These are phyloP conservation scores for Bedellia somnulentella DNA, from an alignment of 2,888 invertebrate genomes.

Conservation along the genomic window DNA sequence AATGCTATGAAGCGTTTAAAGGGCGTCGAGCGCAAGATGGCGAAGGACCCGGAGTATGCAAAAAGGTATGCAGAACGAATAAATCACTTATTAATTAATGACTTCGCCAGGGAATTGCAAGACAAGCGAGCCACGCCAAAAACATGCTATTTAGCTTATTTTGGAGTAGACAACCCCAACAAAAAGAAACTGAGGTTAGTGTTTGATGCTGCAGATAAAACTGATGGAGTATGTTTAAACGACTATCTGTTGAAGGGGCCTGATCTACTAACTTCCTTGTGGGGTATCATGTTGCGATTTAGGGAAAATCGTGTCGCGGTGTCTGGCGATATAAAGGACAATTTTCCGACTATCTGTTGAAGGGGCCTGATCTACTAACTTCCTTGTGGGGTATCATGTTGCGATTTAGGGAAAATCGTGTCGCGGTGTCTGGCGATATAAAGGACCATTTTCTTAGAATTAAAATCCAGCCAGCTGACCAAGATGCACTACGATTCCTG, in stretches of 20 bases:
- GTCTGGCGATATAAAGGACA: conserved; percentile 18
- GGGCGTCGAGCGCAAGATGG: conserved; percentile 12
- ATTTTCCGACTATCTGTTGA: not conserved
- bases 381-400: conserved; percentile 2
- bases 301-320: conserved; percentile 19
- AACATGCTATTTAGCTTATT: conserved; percentile 15
- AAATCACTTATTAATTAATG: conserved; percentile 12
- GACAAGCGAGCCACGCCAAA: not conserved
- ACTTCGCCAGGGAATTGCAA: conserved; percentile 9
- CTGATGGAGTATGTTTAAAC: conserved; percentile 10
- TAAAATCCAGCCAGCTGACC: conserved; percentile 14
- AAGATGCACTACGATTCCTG: conserved; percentile 17
- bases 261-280: conserved; percentile 14
- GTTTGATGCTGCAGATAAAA: conserved; percentile 11
- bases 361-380: conserved; percentile 1
- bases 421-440: conserved; percentile 9
- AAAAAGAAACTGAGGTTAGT: conserved; percentile 13
- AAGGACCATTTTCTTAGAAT: conserved; percentile 15
- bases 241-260: conserved; percentile 13
- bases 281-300: conserved; percentile 22
- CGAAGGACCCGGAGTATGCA: not conserved
- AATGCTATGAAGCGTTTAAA: conserved; percentile 13
- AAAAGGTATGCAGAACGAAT: conserved; percentile 11
- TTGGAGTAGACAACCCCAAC: conserved; percentile 13
- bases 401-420: conserved; percentile 3